Conservation (phyloP, 2,113 vertebrate species). For the Ceyx margarethae region DNA sequence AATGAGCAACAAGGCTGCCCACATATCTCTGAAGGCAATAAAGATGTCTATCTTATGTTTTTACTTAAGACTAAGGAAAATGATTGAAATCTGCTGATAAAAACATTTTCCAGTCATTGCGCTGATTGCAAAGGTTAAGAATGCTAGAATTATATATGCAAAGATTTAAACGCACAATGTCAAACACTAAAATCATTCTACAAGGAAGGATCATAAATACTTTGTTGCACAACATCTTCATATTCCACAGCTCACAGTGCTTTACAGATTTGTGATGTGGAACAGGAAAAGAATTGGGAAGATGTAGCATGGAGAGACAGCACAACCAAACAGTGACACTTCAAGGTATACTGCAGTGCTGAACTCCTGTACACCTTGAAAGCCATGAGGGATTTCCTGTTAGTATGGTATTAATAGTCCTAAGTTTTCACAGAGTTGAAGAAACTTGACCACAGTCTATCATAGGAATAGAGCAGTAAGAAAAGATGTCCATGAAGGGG, state of each 20-base stretch:
- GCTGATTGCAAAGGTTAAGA: background rate
- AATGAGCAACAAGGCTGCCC: background rate
- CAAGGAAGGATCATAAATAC: background rate
- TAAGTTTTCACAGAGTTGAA: background rate
- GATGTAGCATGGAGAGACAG: background rate
- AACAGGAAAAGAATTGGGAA: background rate
- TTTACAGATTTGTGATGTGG: background rate
- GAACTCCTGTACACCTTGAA: background rate
- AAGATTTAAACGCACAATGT: background rate
- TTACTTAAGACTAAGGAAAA: background rate
- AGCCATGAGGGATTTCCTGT: background rate
- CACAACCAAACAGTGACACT: background rate
- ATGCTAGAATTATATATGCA: background rate
- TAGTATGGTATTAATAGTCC: background rate
- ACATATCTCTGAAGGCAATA: background rate
- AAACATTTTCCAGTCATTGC: background rate
- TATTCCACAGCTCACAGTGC: background rate
- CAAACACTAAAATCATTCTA: background rate
- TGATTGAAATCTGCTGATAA: background rate
- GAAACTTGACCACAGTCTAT: background rate
- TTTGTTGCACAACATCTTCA: background rate
- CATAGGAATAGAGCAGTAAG: background rate
- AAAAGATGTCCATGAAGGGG: background rate
- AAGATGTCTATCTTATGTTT: background rate
- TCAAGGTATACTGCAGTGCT: background rate